A percentile compares a stretch with the other conserved stretches of the same genome.
Evolutionary conservation across 2,888 invertebrate species (phyloP).

Genomic region (Teleogryllus oceanicus): DNA sequence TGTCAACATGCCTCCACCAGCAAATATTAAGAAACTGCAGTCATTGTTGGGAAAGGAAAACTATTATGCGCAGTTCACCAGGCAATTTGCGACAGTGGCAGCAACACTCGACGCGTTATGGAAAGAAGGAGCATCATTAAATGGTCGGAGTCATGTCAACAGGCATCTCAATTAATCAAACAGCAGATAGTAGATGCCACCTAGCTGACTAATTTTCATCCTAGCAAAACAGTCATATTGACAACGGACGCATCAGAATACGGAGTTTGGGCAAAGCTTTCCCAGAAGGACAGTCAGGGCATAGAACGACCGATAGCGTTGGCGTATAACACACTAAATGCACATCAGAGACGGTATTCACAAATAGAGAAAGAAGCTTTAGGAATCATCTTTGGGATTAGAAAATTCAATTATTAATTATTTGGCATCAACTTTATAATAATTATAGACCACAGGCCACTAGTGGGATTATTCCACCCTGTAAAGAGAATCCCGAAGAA

Average conservation of each 20-base stretch:
- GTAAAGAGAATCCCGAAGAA: background rate
- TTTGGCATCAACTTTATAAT: background rate
- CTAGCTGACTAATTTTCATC: background rate
- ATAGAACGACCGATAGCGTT: background rate
- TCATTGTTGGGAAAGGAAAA: no score
- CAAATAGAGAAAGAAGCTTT: constrained; percentile 23
- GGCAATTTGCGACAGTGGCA: background rate
- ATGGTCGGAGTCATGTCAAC: background rate
- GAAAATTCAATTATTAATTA: background rate
- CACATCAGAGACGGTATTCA: background rate
- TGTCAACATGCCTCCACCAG: no score
- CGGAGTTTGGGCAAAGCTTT: background rate
- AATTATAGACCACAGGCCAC: background rate
- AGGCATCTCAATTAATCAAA: background rate
- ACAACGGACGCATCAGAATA: background rate
- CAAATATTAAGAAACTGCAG: no score
- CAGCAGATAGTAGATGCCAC: background rate
- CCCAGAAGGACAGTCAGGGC: background rate
- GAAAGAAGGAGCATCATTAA: background rate
- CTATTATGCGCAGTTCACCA: background rate
- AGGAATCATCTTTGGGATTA: constrained; percentile 18
- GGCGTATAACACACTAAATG: background rate
- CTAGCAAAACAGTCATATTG: background rate
- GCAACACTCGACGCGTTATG: background rate
- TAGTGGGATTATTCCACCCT: background rate